phyloP scores from a whole-genome alignment of 30 jellyfish, hydroid and myxozoan genomes.

The Turritopsis rubra region DNA sequence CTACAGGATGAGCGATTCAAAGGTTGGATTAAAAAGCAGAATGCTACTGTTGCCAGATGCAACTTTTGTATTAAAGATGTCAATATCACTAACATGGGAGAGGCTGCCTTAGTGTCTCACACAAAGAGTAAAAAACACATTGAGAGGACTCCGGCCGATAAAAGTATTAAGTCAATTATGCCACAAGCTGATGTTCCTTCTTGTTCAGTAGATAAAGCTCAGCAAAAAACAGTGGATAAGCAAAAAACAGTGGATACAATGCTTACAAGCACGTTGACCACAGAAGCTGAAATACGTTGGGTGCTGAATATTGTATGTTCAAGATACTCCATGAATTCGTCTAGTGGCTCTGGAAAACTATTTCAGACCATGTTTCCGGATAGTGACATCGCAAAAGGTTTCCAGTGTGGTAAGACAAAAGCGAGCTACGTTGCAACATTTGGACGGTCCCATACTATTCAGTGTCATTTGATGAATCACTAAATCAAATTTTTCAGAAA shows the following conservation, averaged over 20 bases:
- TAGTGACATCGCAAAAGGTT: conserved; percentile 6
- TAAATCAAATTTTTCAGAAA: no score
- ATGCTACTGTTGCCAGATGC: no score
- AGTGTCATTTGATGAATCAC: conserved; percentile 6
- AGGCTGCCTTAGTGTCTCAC: not conserved
- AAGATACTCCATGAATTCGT: conserved; percentile 21
- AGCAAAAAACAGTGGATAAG: not conserved
- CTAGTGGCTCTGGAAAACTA: not conserved
- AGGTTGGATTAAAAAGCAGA: not conserved
- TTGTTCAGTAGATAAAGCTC: no score
- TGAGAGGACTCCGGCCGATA: not conserved
- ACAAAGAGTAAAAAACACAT: not conserved
- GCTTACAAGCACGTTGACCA: not conserved
- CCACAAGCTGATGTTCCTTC: not conserved
- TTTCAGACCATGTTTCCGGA: conserved; percentile 7
- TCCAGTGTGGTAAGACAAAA: conserved; percentile 11
- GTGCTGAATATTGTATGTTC: conserved; percentile 21
- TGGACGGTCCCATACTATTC: not conserved
- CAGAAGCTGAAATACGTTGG: conserved; percentile 23
- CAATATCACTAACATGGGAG: conserved; percentile 2
- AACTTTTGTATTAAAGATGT: not conserved
- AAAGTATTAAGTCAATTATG: not conserved
- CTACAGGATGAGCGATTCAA: not conserved
- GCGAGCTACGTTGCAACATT: conserved; percentile 19
- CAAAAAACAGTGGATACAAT: conserved; percentile 8